Conservation (phyloP, 64 coral and sea anemone species). For the Porites australiensis region DNA sequence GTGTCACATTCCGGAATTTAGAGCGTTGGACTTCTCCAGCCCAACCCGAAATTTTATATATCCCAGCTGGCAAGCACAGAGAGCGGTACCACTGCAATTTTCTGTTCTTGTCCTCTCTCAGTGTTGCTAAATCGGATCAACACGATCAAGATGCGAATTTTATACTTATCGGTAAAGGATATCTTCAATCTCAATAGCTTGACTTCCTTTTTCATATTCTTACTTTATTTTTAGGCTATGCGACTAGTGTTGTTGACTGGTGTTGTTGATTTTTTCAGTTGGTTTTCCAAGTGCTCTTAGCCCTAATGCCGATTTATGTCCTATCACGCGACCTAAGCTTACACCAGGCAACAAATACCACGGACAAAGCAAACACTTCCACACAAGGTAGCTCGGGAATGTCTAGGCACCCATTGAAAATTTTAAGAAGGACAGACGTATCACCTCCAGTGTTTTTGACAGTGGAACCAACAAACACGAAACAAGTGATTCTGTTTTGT, state of each 20-base stretch:
- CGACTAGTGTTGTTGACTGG: not conserved
- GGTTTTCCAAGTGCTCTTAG: not conserved
- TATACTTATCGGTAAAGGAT: constrained; percentile 17
- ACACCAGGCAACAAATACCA: not conserved
- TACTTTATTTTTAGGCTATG: not conserved
- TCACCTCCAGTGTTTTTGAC: not conserved
- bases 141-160: constrained; percentile 9
- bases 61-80: not conserved
- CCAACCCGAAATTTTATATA: constrained; percentile 11
- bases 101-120: not conserved
- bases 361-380: not conserved
- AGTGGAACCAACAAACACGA: constrained; percentile 19
- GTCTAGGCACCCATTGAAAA: no score
- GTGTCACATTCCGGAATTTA: constrained; percentile 9
- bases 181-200: constrained; percentile 3
- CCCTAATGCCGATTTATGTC: not conserved
- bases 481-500: constrained; percentile 31
- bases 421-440: not conserved
- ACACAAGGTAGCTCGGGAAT: not conserved
- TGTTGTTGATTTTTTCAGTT: not conserved
- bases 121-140: constrained; percentile 13
- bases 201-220: not conserved
- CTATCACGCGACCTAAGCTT: not conserved
- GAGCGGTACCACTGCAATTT: not conserved
- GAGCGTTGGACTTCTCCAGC: not conserved